Conservation (phyloP, 2,888 invertebrate genomes). For the Invenusta paracnida region DNA sequence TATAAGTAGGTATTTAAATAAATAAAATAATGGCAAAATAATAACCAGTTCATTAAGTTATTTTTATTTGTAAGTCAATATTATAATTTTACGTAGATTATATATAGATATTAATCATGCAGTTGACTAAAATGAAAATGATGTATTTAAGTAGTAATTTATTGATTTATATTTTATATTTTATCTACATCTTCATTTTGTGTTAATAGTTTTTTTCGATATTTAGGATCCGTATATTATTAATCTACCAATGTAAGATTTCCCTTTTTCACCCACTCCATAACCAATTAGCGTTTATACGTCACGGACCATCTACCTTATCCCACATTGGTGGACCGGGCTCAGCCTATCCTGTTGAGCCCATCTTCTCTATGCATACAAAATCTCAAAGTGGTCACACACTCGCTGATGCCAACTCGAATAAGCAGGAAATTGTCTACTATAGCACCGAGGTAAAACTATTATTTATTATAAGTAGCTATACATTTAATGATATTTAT, state of each 20-base stretch:
- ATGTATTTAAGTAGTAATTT: no score
- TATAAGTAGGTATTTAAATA: no score
- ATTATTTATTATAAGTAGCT: neutral
- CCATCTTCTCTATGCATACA: slow-evolving; percentile 1
- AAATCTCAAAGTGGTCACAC: neutral
- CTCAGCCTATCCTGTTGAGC: neutral
- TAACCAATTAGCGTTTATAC: neutral
- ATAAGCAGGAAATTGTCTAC: slow-evolving; percentile 9
- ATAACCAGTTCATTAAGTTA: no score
- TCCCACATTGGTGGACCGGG: neutral
- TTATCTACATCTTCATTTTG: neutral
- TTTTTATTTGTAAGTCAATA: no score
- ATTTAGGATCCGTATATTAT: no score
- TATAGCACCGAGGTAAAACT: neutral
- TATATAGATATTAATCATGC: no score
- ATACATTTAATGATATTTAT: neutral
- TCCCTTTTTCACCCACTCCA: no score
- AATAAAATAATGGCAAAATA: no score
- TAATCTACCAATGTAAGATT: no score
- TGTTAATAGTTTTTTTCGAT: no score
- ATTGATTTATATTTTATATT: neutral
- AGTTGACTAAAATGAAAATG: no score
- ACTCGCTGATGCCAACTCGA: neutral
- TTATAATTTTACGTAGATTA: no score
- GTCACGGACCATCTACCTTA: neutral